Evolutionary conservation across 2,888 invertebrate genomes (phyloP).

Genomic region (Clanis bilineata): DNA sequence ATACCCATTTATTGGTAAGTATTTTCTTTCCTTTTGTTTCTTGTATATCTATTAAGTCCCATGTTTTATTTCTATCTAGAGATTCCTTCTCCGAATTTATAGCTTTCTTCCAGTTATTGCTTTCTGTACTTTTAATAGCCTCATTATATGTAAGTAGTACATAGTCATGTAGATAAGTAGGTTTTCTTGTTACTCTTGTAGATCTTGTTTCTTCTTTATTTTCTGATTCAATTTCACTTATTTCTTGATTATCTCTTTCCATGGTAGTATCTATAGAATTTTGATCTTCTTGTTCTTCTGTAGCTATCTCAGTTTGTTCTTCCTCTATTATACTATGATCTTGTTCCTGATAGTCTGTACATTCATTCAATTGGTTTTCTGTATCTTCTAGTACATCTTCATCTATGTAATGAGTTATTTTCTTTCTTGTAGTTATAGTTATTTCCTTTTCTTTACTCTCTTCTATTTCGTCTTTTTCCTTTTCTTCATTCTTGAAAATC

Average conservation of each 20-base stretch:
- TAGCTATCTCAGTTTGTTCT: no score
- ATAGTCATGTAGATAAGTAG: no score
- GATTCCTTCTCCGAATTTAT: background rate
- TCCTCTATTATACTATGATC: no score
- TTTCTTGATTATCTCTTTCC: no score
- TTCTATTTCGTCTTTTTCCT: background rate
- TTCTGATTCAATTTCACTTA: background rate
- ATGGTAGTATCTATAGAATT: no score
- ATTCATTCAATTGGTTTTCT: background rate
- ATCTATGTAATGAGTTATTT: background rate
- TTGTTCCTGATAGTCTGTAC: no score
- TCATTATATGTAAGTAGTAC: background rate
- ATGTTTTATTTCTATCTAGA: background rate
- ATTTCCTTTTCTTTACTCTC: background rate
- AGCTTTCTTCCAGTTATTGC: background rate
- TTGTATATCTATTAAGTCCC: background rate
- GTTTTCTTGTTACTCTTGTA: no score
- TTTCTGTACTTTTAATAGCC: background rate
- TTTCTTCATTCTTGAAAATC: background rate
- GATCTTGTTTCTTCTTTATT: background rate
- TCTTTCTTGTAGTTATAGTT: background rate
- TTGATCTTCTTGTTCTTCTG: no score
- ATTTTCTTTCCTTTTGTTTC: background rate
- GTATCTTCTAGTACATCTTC: background rate
- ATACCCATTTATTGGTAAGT: background rate